phyloP scores from a whole-genome alignment of 2,797 vertebrate species.

The Galagoides demidoff region DNA sequence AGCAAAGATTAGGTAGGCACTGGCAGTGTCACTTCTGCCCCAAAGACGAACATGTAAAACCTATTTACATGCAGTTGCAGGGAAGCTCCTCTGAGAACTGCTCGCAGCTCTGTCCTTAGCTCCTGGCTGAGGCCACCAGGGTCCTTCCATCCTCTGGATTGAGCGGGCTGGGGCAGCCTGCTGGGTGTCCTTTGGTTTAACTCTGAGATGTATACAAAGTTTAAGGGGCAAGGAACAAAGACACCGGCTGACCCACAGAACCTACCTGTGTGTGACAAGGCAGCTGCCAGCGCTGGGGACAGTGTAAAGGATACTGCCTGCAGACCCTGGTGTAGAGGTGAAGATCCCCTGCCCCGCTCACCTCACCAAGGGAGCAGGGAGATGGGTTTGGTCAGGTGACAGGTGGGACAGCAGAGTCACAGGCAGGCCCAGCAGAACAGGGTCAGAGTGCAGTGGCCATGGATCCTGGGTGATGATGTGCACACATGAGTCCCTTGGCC shows the following conservation, averaged over 20 bases:
- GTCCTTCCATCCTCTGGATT: fast-evolving
- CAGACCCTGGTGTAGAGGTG: neutral
- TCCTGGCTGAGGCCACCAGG: neutral
- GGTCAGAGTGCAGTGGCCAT: fast-evolving
- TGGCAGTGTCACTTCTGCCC: fast-evolving
- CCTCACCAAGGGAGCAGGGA: neutral
- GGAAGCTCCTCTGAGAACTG: fast-evolving
- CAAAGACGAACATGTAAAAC: neutral
- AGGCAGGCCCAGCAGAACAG: neutral
- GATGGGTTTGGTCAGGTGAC: no score
- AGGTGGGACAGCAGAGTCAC: fast-evolving
- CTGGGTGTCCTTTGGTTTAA: neutral
- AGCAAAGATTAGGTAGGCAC: neutral
- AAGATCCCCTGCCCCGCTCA: neutral
- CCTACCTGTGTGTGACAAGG: neutral
- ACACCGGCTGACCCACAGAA: neutral
- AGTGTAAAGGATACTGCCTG: neutral
- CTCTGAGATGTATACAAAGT: fast-evolving
- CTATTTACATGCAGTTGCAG: neutral
- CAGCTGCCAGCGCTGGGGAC: neutral
- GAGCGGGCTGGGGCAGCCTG: neutral
- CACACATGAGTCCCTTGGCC: neutral
- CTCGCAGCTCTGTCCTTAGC: neutral
- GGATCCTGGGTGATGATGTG: neutral
- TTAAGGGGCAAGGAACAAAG: neutral